phyloP scores from a whole-genome alignment of 2,888 invertebrate genomes.

The Dasysyrphus albostriatus region DNA sequence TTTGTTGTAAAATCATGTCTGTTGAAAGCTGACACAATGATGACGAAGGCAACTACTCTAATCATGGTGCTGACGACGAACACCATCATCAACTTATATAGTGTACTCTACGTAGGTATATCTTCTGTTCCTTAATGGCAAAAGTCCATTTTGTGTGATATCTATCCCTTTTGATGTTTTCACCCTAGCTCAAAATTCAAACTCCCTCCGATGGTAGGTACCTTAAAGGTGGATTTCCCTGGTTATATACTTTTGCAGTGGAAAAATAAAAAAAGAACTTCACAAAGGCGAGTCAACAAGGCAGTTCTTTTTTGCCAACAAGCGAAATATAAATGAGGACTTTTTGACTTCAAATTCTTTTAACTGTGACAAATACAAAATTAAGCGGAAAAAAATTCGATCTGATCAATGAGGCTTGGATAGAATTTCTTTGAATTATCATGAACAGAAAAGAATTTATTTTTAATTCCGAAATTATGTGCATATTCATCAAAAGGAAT shows the following conservation, averaged over 20 bases:
- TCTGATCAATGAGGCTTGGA: too few species aligned
- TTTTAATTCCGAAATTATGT: too few species aligned
- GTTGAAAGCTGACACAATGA: slow-evolving; percentile 28
- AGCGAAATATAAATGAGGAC: too few species aligned
- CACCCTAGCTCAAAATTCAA: background rate
- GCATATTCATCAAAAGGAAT: too few species aligned
- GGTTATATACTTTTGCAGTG: background rate
- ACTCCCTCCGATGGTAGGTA: background rate
- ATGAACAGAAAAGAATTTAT: too few species aligned
- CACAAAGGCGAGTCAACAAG: too few species aligned
- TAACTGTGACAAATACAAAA: too few species aligned
- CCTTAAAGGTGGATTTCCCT: slow-evolving; percentile 15
- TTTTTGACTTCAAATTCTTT: too few species aligned
- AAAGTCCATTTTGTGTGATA: slow-evolving; percentile 68
- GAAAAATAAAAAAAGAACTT: background rate
- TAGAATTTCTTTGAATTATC: too few species aligned
- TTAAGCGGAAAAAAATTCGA: too few species aligned
- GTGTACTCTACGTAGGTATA: background rate
- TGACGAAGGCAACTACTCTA: slow-evolving; percentile 26
- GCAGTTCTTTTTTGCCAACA: too few species aligned
- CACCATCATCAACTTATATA: slow-evolving; percentile 63
- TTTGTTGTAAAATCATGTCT: slow-evolving; percentile 29
- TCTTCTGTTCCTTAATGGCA: slow-evolving; percentile 44
- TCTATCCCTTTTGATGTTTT: slow-evolving; percentile 42
- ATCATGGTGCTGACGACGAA: slow-evolving; percentile 66